phyloP scores from a whole-genome alignment of 2,113 vertebrate species.

The Gavialis gangeticus region DNA sequence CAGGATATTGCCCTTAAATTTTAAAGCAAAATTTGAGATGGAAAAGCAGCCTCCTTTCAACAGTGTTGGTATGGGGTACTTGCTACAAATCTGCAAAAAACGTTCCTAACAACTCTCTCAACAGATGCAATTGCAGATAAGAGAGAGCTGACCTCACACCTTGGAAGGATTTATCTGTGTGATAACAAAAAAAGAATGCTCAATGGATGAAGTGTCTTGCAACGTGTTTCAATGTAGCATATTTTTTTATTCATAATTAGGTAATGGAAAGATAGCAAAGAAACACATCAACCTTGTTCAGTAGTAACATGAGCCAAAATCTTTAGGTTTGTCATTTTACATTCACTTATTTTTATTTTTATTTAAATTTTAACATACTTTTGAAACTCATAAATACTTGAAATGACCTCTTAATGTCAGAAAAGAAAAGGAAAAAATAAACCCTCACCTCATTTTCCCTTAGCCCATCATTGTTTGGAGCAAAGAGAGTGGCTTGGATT shows the following conservation, averaged over 20 bases:
- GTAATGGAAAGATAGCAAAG: no score
- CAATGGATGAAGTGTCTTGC: no score
- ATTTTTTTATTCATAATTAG: no score
- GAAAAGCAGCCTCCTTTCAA: background rate
- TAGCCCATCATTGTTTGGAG: conserved; percentile 86
- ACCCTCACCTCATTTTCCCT: conserved; percentile 83
- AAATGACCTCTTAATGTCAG: background rate
- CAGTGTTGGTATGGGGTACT: background rate
- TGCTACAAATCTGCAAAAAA: background rate
- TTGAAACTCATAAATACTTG: no score
- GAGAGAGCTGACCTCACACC: background rate
- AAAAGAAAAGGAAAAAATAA: background rate
- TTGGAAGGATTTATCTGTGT: background rate
- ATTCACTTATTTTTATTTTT: no score
- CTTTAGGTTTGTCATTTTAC: no score
- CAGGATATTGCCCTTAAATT: background rate
- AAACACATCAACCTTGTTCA: no score
- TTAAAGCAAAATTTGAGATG: background rate
- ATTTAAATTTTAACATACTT: no score
- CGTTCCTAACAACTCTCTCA: background rate
- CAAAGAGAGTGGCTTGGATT: conserved; percentile 86
- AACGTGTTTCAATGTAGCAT: no score
- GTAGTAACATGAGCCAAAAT: no score
- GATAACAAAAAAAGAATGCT: background rate
- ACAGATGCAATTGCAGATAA: background rate